Evolutionary conservation across 1,140 invertebrate species (phyloP).

Genomic region (Scylla paramamosain): DNA sequence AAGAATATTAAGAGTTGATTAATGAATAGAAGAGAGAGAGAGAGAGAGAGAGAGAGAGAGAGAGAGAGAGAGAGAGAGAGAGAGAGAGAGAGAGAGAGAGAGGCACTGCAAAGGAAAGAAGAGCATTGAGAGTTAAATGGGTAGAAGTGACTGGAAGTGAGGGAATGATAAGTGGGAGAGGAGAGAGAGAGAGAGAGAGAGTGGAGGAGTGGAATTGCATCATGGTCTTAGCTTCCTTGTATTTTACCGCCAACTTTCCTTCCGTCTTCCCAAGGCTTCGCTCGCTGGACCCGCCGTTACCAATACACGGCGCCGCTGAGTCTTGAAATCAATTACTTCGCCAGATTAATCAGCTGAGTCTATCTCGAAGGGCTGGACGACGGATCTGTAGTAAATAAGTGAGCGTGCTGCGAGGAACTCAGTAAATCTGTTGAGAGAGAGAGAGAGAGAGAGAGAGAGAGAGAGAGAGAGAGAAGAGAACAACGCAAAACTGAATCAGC

Average conservation of each 20-base stretch:
- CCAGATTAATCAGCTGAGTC: no score
- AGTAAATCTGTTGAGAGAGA: no score
- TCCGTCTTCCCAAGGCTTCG: background rate
- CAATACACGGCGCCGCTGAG: no score
- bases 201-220: background rate
- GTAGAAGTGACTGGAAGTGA: no score
- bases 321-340: no score
- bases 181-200: background rate
- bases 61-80: slow-evolving; percentile 8
- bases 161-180: background rate
- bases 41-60: slow-evolving; percentile 4
- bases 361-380: no score
- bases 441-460: no score
- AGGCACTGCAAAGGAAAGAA: background rate
- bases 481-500: no score
- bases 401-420: no score
- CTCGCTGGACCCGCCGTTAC: background rate
- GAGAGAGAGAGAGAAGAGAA: no score
- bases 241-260: background rate
- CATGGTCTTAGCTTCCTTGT: background rate
- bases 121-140: no score
- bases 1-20: background rate
- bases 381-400: no score
- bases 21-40: background rate
- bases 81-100: slow-evolving; percentile 21